These are phyloP conservation scores for Mohoua ochrocephala DNA, from an alignment of 2,113 vertebrate species.

Conservation along the genomic window DNA sequence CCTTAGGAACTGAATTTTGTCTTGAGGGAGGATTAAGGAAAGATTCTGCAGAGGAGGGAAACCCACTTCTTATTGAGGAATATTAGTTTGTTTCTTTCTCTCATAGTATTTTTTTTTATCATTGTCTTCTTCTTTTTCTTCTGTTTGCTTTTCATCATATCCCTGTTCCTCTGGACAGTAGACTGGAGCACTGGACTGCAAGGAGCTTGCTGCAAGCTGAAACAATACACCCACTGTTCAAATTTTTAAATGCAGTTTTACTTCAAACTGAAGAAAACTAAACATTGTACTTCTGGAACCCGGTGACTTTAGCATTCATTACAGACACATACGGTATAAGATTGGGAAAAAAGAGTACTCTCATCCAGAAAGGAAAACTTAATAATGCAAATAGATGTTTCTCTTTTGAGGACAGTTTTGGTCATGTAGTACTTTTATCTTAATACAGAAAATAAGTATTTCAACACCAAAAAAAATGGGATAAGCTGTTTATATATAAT, in stretches of 20 bases:
- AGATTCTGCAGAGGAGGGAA: neutral
- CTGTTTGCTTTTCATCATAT: neutral
- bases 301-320: neutral
- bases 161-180: neutral
- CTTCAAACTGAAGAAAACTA: slow-evolving; percentile 3
- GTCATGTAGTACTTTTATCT: neutral
- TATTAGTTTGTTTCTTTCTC: neutral
- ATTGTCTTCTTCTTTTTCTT: neutral
- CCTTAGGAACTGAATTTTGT: neutral
- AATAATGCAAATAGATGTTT: neutral
- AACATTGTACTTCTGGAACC: neutral
- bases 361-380: neutral
- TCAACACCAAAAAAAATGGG: fast-evolving
- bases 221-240: neutral
- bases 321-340: neutral
- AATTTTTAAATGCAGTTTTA: neutral
- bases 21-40: neutral
- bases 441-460: neutral
- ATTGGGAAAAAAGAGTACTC: neutral
- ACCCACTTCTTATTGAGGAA: neutral
- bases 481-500: neutral
- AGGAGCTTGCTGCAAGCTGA: neutral
- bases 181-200: neutral
- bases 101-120: neutral
- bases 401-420: neutral